Conservation (phyloP, 2,797 vertebrate species). For the Sebastes minor region DNA sequence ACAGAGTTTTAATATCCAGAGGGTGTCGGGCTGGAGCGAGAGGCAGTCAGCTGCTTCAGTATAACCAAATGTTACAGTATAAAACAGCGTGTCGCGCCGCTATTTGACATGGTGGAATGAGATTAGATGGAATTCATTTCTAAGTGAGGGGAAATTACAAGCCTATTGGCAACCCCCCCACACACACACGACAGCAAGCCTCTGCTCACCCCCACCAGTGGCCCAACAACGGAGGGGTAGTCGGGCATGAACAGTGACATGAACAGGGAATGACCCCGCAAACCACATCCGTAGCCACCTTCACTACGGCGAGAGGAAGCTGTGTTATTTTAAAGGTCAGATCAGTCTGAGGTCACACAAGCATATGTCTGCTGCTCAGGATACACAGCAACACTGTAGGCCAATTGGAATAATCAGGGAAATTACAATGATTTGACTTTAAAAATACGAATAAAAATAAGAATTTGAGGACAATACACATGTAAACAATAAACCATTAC, state of each 20-base stretch:
- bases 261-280: constrained; percentile 81
- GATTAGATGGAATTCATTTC: constrained; percentile 88
- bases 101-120: constrained; percentile 87
- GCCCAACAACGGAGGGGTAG: constrained; percentile 71
- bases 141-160: constrained; percentile 86
- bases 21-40: constrained; percentile 77
- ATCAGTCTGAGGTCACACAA: constrained; percentile 51
- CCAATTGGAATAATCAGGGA: neutral
- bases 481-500: neutral
- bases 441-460: neutral
- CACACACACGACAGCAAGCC: constrained; percentile 40
- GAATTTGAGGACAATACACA: neutral
- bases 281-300: constrained; percentile 69
- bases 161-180: constrained; percentile 65
- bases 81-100: constrained; percentile 83
- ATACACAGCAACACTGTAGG: neutral
- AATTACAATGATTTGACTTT: neutral
- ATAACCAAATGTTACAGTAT: constrained; percentile 86
- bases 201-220: constrained; percentile 57
- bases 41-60: constrained; percentile 81
- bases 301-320: constrained; percentile 62
- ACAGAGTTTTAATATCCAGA: constrained; percentile 85
- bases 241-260: constrained; percentile 83
- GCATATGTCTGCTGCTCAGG: constrained; percentile 55
- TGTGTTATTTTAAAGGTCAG: constrained; percentile 78